A percentile compares a stretch with the other conserved stretches of the same genome.
These are phyloP conservation scores for Anoplophora glabripennis DNA, from an alignment of 1,140 invertebrate genomes.

Conservation along the genomic window DNA sequence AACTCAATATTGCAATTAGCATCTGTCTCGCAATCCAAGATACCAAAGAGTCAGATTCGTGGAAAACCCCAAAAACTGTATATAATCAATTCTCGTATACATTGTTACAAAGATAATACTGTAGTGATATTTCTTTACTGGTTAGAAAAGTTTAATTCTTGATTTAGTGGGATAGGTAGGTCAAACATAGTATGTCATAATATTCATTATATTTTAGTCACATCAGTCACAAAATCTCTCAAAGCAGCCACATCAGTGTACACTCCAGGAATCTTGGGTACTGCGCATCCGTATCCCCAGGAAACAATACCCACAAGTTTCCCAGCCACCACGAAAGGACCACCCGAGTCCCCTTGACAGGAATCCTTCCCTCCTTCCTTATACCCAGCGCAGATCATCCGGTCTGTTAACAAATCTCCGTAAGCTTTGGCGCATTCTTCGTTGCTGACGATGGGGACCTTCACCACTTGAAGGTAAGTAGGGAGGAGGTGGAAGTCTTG, in stretches of 20 bases:
- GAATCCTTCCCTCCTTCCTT: slow-evolving; percentile 65
- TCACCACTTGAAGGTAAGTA: slow-evolving; percentile 50
- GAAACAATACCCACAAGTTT: slow-evolving; percentile 50
- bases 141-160: no score
- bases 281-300: slow-evolving; percentile 52
- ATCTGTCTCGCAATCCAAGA: no score
- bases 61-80: no score
- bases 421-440: slow-evolving; percentile 44
- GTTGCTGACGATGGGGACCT: slow-evolving; percentile 47
- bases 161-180: no score
- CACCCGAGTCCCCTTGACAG: slow-evolving; percentile 55
- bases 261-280: slow-evolving; percentile 42
- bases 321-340: slow-evolving; percentile 31
- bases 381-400: slow-evolving; percentile 72
- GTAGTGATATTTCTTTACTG: no score
- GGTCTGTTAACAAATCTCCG: slow-evolving; percentile 53
- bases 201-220: slow-evolving; percentile 20
- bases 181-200: neutral
- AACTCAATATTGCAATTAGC: no score
- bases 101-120: no score
- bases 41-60: no score
- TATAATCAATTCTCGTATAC: no score
- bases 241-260: slow-evolving; percentile 22
- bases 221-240: slow-evolving; percentile 21
- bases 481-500: slow-evolving; percentile 36